Percentiles rank a stretch among this genome's conserved stretches.
Evolutionary conservation across 2,113 vertebrate genomes (phyloP).

Genomic region (Solenodon paradoxus): DNA sequence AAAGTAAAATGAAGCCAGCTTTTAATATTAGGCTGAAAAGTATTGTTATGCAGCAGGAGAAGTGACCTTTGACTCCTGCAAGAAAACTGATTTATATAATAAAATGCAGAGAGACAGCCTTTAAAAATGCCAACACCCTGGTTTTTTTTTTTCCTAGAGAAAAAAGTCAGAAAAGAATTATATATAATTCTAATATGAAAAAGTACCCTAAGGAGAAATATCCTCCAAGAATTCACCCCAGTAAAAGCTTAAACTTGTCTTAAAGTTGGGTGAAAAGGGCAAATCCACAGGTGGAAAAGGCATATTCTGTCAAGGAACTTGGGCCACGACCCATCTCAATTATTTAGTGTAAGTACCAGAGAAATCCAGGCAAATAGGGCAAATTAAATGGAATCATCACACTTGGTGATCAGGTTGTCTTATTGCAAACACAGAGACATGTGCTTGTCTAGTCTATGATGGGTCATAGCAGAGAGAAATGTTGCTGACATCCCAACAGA

Average conservation of each 20-base stretch:
- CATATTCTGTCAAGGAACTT: neutral
- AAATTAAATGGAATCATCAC: neutral
- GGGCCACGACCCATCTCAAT: neutral
- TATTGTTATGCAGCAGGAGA: conserved; percentile 84
- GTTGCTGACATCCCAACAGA: conserved; percentile 5
- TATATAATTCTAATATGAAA: conserved; percentile 38
- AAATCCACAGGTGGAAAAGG: neutral
- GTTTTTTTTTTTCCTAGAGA: conserved; percentile 76
- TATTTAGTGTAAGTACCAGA: neutral
- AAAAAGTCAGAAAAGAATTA: conserved; percentile 75
- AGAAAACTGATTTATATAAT: conserved; percentile 84
- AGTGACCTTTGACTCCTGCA: conserved; percentile 83
- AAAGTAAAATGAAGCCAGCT: conserved; percentile 84
- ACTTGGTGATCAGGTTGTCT: neutral
- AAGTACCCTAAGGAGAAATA: conserved; percentile 57
- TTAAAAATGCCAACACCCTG: conserved; percentile 82
- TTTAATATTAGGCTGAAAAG: conserved; percentile 83
- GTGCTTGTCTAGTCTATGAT: neutral
- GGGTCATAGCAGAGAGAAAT: neutral
- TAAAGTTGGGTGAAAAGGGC: conserved; percentile 42
- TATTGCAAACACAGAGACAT: neutral
- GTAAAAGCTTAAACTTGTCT: conserved; percentile 56
- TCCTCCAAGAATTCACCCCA: conserved; percentile 29
- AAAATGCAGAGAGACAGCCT: conserved; percentile 78
- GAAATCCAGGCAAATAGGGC: neutral